These are phyloP conservation scores for Trachurus trachurus DNA, from an alignment of 2,797 vertebrate species.

Conservation along the genomic window DNA sequence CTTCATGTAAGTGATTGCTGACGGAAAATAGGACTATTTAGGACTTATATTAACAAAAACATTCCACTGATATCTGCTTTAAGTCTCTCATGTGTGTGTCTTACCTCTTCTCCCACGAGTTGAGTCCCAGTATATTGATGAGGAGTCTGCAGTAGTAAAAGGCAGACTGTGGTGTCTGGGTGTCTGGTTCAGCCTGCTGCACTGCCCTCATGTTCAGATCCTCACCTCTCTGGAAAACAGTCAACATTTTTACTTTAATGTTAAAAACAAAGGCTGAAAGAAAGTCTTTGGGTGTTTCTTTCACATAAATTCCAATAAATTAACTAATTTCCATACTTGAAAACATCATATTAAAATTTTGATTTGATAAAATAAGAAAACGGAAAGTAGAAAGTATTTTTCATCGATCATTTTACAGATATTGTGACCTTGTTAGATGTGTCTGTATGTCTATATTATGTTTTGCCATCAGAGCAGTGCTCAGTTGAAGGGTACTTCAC, in stretches of 20 bases:
- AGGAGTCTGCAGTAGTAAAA: conserved; percentile 99
- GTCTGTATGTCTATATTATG: not conserved
- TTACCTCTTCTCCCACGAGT: conserved; percentile 99
- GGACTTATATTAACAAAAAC: too few relatives aligned
- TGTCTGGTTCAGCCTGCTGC: conserved; percentile 91
- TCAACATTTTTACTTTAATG: not conserved
- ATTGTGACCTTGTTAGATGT: not conserved
- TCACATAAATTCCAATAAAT: not conserved
- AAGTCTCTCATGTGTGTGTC: conserved; percentile 20
- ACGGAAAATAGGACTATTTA: too few relatives aligned
- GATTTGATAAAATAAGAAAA: not conserved
- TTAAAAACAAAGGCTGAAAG: not conserved
- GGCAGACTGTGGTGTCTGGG: conserved; percentile 93
- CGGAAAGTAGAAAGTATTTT: not conserved
- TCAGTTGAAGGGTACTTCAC: not conserved
- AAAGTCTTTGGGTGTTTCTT: not conserved
- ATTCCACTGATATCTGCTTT: too few relatives aligned
- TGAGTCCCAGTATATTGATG: conserved; percentile 98
- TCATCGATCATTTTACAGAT: not conserved
- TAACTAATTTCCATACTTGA: not conserved
- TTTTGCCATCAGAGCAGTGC: not conserved
- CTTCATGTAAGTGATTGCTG: too few relatives aligned
- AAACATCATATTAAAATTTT: not conserved
- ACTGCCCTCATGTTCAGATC: conserved; percentile 94
- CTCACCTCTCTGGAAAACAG: conserved; percentile 87